Evolutionary conservation across 2,113 vertebrate species (phyloP).

Genomic region (Colinus virginianus): DNA sequence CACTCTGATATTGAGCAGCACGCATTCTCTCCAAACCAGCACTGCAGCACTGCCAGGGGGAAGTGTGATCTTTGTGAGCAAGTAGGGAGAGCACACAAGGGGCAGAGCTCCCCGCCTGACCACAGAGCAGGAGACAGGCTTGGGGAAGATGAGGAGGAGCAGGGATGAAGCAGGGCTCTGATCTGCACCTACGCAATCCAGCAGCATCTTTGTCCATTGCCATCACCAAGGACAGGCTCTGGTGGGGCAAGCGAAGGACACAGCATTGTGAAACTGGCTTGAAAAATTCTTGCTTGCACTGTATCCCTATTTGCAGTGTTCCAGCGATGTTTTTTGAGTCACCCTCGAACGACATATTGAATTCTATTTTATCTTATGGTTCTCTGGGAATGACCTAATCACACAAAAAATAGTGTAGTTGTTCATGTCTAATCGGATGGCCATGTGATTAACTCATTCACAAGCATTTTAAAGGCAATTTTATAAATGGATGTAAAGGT

Average conservation of each 20-base stretch:
- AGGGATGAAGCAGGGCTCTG: not conserved
- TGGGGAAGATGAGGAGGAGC: not conserved
- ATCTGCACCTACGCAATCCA: not conserved
- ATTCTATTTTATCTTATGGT: slow-evolving; percentile 42
- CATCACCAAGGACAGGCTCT: not conserved
- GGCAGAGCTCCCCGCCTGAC: not conserved
- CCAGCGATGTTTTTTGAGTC: slow-evolving; percentile 39
- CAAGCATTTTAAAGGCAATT: slow-evolving; percentile 58
- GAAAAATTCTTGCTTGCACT: not conserved
- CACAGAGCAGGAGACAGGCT: not conserved
- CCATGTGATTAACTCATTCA: slow-evolving; percentile 65
- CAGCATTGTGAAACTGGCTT: not conserved
- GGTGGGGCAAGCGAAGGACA: not conserved
- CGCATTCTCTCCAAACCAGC: not conserved
- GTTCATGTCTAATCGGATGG: slow-evolving; percentile 54
- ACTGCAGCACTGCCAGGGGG: rapidly evolving
- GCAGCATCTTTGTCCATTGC: not conserved
- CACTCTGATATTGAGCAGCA: not conserved
- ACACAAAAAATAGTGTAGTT: slow-evolving; percentile 38
- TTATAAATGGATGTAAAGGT: slow-evolving; percentile 68
- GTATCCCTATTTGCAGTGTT: slow-evolving; percentile 23
- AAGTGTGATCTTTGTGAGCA: not conserved
- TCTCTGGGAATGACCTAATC: slow-evolving; percentile 61
- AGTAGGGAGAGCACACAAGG: not conserved
- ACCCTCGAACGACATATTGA: slow-evolving; percentile 34